Percentiles rank a stretch among this genome's conserved stretches.
These are phyloP conservation scores for Gopherus flavomarginatus DNA, from an alignment of 2,113 vertebrate genomes.

Conservation along the genomic window DNA sequence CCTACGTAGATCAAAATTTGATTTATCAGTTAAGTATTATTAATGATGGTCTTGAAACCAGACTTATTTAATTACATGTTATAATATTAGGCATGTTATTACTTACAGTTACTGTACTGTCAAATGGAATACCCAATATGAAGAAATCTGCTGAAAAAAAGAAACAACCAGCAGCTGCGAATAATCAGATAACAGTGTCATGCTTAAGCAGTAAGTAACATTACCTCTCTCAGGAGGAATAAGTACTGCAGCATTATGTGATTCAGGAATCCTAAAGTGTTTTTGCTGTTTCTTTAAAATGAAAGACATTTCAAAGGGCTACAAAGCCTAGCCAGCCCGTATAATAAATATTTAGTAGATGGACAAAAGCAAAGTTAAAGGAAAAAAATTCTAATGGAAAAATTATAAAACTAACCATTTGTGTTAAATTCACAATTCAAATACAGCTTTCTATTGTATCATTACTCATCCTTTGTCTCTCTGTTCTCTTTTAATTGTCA, in stretches of 20 bases:
- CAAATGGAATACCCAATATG: neutral
- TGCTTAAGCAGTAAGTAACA: neutral
- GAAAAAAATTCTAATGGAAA: conserved; percentile 29
- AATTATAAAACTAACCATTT: neutral
- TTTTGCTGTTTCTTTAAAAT: conserved; percentile 35
- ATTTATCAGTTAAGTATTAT: neutral
- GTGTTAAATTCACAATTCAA: neutral
- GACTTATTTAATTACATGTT: conserved; percentile 23
- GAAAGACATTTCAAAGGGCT: conserved; percentile 23
- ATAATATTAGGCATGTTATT: neutral
- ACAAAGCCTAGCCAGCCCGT: neutral
- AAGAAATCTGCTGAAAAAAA: neutral
- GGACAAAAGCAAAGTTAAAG: neutral
- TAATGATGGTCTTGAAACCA: neutral
- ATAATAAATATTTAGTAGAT: neutral
- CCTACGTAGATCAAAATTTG: neutral
- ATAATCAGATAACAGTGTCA: conserved; percentile 32
- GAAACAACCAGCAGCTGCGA: conserved; percentile 39
- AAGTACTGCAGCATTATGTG: conserved; percentile 17
- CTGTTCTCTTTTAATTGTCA: neutral
- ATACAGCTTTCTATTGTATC: neutral
- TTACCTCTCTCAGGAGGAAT: conserved; percentile 42
- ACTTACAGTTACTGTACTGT: neutral
- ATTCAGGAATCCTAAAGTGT: neutral
- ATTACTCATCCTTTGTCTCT: neutral